A percentile compares a stretch with the other conserved stretches of the same genome.
These are phyloP conservation scores for Thymelicus sylvestris DNA, from an alignment of 2,888 invertebrate genomes.

Conservation along the genomic window DNA sequence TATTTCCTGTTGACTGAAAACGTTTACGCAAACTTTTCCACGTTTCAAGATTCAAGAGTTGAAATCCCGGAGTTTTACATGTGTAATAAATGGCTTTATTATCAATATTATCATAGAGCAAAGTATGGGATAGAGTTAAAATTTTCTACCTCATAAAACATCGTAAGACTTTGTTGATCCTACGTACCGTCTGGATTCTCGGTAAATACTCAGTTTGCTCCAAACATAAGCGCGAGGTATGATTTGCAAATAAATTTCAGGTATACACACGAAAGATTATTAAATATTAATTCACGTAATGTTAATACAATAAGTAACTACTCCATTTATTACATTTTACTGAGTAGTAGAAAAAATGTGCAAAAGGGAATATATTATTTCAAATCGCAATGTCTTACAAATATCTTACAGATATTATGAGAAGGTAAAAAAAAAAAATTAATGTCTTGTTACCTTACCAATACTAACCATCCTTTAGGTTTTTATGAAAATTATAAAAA, in stretches of 20 bases:
- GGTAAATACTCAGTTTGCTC: constrained; percentile 51
- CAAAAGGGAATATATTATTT: no score
- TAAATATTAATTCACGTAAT: no score
- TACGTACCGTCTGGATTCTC: constrained; percentile 49
- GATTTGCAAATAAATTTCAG: constrained; percentile 40
- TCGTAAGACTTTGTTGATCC: constrained; percentile 59
- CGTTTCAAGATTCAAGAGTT: constrained; percentile 38
- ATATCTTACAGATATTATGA: no score
- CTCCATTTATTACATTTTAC: no score
- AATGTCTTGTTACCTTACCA: no score
- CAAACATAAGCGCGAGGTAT: constrained; percentile 38
- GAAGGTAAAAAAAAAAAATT: no score
- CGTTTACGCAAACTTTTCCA: constrained; percentile 35
- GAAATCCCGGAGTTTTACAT: constrained; percentile 54
- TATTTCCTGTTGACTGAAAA: constrained; percentile 13
- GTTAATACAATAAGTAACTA: no score
- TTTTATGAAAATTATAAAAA: no score
- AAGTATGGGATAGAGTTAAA: constrained; percentile 61
- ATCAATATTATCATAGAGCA: constrained; percentile 67
- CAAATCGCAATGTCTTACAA: no score
- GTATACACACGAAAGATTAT: background rate
- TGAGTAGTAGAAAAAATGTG: no score
- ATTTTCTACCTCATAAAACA: constrained; percentile 66
- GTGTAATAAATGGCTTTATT: constrained; percentile 70
- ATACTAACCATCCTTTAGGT: no score